Evolutionary conservation across 1,140 invertebrate species (phyloP), one percentile per base, ranked within the genome.

Genomic region (Brachionus plicatilis): DNA sequence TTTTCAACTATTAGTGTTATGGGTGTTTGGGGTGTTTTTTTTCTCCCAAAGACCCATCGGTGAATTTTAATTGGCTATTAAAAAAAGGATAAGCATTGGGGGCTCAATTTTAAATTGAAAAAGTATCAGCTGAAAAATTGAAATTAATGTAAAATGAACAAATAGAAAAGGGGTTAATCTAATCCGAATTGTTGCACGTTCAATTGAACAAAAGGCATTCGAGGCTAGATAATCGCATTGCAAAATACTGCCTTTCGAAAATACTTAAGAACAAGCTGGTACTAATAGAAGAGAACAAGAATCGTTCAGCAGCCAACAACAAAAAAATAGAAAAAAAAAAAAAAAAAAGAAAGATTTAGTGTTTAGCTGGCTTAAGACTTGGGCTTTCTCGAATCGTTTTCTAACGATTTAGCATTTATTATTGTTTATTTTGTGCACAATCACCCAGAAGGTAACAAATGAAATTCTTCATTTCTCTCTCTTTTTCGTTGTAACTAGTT

Each of bases 341-440:
- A 14, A 47, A 2, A 47, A 47, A 2, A 47, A 47, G 3, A 47
- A 47, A 12, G 14, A 5, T 47, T 2, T 3, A 47, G 45, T 12
- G 2, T 47, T 47, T 47, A 47, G 45, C 0, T 37, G 45, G 11
- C 45, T 47, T 47, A 12, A 12, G 14, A 20, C 6, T 60, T 24
- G 53, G 53, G 53, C 5, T 60, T 60, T 60, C 53, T 60, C 53
- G 20, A 60, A 60, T 60, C 53, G 20, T 60, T 17, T 72, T 72
- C 41, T 41, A 72, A 72, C 41, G 41, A 72, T 72, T 72, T 72
- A 72, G 68, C 68, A 72, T 72, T 72, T 72, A 37, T 20, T n/a
- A 43, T 72, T 72, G 33, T 72, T 37, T 72, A 43, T 41, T 41
- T 72, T 72, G 33, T 43, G n/a, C 7, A 20, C 41, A 72, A 43